Percentiles rank a stretch among this genome's conserved stretches.
Evolutionary conservation across 2,888 invertebrate genomes (phyloP).

Genomic region (Dynastes grantii): DNA sequence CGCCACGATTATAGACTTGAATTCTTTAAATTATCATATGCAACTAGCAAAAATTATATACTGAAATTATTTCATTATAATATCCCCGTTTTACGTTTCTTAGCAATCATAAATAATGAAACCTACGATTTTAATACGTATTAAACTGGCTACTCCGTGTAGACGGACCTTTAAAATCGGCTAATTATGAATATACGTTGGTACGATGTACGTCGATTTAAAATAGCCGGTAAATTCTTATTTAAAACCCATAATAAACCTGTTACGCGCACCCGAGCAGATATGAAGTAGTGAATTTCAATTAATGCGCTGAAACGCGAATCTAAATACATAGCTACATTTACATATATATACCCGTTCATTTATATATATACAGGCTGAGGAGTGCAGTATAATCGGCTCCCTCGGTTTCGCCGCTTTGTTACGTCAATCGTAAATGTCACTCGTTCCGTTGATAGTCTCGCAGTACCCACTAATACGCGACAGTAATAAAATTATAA

Average conservation of each 20-base stretch:
- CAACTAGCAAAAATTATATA: no score
- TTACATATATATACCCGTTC: not conserved
- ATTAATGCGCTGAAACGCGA: constrained; percentile 29
- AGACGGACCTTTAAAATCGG: not conserved
- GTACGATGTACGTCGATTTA: not conserved
- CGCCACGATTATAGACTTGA: no score
- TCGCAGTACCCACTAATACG: constrained; percentile 21
- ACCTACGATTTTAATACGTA: not conserved
- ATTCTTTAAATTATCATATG: no score
- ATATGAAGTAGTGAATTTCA: constrained; percentile 41
- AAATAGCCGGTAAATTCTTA: constrained; percentile 8
- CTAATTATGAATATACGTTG: not conserved
- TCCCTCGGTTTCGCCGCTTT: constrained; percentile 31
- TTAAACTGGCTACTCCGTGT: not conserved
- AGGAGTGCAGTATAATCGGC: constrained; percentile 5
- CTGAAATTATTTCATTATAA: no score
- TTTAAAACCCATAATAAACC: constrained; percentile 40
- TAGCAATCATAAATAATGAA: no score
- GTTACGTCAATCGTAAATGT: constrained; percentile 38
- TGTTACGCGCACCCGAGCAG: constrained; percentile 11
- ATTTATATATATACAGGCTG: not conserved
- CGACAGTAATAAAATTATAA: constrained; percentile 49
- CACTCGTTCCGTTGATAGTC: constrained; percentile 36
- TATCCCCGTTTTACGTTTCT: no score
- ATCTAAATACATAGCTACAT: constrained; percentile 13